These are phyloP conservation scores for Forbesichthys papilliferus DNA, from an alignment of 2,113 vertebrate species.

Conservation along the genomic window DNA sequence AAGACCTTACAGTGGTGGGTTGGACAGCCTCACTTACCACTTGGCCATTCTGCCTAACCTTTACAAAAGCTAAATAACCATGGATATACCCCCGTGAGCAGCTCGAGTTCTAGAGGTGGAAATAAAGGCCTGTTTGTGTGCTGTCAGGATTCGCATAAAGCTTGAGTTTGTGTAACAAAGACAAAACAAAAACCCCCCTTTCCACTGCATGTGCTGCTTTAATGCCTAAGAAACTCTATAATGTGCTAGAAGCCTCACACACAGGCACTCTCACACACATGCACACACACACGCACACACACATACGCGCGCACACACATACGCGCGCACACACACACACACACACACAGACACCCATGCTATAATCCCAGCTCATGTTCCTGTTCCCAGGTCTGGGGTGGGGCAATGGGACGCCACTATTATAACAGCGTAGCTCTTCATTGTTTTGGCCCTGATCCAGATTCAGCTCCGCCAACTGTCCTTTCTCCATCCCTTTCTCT, in stretches of 20 bases:
- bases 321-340: conserved; percentile 4
- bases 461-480: conserved; percentile 17
- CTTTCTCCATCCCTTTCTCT: not conserved
- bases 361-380: conserved; percentile 26
- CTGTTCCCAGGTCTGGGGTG: conserved; percentile 27
- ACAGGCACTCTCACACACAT: not conserved
- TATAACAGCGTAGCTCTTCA: conserved; percentile 10
- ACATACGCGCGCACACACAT: conserved; percentile 1
- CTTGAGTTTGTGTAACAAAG: too few species aligned
- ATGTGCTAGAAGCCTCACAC: conserved; percentile 20
- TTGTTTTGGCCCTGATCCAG: conserved; percentile 20
- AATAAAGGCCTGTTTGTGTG: not conserved
- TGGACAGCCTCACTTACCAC: too few species aligned
- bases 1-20: too few species aligned
- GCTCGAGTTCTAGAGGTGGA: too few species aligned
- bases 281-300: conserved; percentile 7
- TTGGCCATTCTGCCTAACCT: too few species aligned
- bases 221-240: conserved; percentile 38
- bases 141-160: not conserved
- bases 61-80: too few species aligned
- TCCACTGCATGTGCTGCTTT: conserved; percentile 17
- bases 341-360: not conserved
- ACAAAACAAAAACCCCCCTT: conserved; percentile 3
- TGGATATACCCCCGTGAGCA: too few species aligned
- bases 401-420: not conserved